These are phyloP conservation scores for Tetragnatha montana DNA, from an alignment of 2,888 invertebrate species.

Conservation along the genomic window DNA sequence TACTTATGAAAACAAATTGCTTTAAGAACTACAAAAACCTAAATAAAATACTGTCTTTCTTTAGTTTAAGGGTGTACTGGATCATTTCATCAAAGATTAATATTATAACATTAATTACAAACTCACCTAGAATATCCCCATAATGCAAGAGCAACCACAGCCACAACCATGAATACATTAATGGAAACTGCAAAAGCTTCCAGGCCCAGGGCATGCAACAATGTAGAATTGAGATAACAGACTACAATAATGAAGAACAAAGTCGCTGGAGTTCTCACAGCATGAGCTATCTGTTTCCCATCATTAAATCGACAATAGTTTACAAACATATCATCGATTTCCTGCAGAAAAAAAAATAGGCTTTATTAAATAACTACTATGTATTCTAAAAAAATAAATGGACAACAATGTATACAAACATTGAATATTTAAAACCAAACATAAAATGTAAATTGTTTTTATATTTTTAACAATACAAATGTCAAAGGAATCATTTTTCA, in stretches of 20 bases:
- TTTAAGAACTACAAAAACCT: no score
- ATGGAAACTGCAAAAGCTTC: conserved; percentile 89
- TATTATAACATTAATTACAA: background rate
- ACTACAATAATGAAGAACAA: conserved; percentile 90
- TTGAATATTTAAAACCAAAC: background rate
- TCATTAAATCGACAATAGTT: conserved; percentile 96
- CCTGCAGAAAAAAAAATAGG: conserved; percentile 77
- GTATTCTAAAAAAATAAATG: background rate
- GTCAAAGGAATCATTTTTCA: no score
- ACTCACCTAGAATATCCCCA: conserved; percentile 94
- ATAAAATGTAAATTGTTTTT: no score
- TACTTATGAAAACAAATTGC: no score
- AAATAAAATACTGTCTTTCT: no score
- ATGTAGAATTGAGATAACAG: conserved; percentile 91
- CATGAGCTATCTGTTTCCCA: conserved; percentile 98
- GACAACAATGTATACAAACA: background rate
- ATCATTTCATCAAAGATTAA: no score
- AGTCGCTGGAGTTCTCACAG: conserved; percentile 96
- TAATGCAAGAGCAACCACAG: conserved; percentile 86
- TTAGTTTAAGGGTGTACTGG: no score
- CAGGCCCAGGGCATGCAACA: conserved; percentile 87
- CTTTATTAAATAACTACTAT: background rate
- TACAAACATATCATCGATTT: conserved; percentile 88
- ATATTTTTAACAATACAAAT: no score
- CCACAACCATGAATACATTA: conserved; percentile 88